phyloP scores from a whole-genome alignment of 2,113 vertebrate genomes.

The Loxodonta africana region DNA sequence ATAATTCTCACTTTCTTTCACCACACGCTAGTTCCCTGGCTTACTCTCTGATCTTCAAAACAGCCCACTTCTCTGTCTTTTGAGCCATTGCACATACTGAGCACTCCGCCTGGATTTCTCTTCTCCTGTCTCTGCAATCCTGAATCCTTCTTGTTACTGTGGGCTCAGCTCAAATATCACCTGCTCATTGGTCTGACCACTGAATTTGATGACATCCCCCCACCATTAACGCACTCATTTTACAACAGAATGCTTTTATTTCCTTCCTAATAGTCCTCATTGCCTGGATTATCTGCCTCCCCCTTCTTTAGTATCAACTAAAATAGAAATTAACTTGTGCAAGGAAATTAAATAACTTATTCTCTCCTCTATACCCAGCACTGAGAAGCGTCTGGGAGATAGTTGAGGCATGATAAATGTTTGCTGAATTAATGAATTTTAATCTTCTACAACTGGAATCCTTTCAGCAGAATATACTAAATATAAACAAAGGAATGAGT shows the following conservation, averaged over 20 bases:
- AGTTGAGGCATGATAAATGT: background rate
- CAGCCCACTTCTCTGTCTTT: background rate
- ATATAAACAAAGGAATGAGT: background rate
- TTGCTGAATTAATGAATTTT: background rate
- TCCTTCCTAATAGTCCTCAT: background rate
- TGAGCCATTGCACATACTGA: background rate
- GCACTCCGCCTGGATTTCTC: background rate
- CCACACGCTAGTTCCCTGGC: background rate
- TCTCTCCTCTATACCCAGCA: background rate
- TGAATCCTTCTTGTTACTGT: background rate
- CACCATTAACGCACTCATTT: background rate
- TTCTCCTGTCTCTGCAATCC: background rate
- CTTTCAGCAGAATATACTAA: background rate
- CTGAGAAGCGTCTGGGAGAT: background rate
- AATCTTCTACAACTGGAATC: background rate
- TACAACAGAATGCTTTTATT: too few species aligned
- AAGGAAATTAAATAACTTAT: background rate
- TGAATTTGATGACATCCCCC: background rate
- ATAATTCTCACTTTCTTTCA: background rate
- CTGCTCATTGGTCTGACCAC: background rate
- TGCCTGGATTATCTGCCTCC: background rate
- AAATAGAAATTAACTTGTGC: background rate
- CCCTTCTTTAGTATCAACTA: background rate
- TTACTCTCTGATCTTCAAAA: background rate
- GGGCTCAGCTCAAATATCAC: background rate